These are phyloP conservation scores for Grapholita molesta DNA, from an alignment of 1,140 invertebrate species.

Conservation along the genomic window DNA sequence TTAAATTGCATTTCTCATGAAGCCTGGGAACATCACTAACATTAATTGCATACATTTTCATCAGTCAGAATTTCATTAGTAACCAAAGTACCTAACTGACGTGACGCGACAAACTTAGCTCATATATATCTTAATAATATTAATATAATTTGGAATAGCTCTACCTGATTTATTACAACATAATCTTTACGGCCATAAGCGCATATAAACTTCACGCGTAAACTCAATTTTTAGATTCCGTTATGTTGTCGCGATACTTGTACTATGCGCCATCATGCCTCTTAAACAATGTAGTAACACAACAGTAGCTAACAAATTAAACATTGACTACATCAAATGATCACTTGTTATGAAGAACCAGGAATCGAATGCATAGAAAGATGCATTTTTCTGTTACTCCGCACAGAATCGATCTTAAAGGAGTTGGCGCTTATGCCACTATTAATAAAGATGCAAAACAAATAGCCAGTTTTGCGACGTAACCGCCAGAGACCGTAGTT, in stretches of 20 bases:
- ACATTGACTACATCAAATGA: not conserved
- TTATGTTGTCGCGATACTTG: too few relatives aligned
- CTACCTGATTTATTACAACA: too few relatives aligned
- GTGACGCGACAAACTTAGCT: too few relatives aligned
- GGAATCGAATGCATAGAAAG: not conserved
- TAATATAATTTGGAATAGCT: too few relatives aligned
- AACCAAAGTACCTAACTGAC: not conserved
- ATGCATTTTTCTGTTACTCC: not conserved
- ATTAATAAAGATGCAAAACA: not conserved
- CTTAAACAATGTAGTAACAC: too few relatives aligned
- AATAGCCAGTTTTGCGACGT: not conserved
- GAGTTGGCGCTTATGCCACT: not conserved
- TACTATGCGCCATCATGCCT: too few relatives aligned
- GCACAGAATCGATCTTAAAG: not conserved
- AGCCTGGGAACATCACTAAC: not conserved
- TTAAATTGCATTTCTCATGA: conserved; percentile 1
- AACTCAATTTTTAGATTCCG: too few relatives aligned
- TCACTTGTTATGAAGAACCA: not conserved
- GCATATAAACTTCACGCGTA: too few relatives aligned
- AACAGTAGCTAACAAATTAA: not conserved
- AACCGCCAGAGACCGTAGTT: not conserved
- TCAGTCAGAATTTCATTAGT: not conserved
- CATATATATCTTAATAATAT: too few relatives aligned
- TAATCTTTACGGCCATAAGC: too few relatives aligned
- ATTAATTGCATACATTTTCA: not conserved